These are phyloP conservation scores for Dinocampus coccinellae DNA, from an alignment of 2,888 invertebrate genomes.

Conservation along the genomic window DNA sequence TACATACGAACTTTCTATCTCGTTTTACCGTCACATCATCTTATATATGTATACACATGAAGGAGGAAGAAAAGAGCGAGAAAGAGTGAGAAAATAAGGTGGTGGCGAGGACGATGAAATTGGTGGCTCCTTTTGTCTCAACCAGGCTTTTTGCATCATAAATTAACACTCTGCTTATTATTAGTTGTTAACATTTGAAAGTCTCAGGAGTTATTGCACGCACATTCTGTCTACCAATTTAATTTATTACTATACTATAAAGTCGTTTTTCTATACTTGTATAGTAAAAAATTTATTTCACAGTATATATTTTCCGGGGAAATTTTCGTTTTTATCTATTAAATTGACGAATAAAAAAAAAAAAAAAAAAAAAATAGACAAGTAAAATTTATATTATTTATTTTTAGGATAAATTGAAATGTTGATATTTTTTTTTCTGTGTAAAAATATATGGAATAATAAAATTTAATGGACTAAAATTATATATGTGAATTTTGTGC, in stretches of 20 bases:
- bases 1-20: constrained; percentile 16
- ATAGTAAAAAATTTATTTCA: neutral
- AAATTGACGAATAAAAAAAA: neutral
- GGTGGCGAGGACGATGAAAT: neutral
- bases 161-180: constrained; percentile 53
- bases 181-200: constrained; percentile 48
- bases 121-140: constrained; percentile 44
- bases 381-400: neutral
- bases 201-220: constrained; percentile 33
- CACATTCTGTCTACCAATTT: constrained; percentile 20
- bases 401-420: no score
- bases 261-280: neutral
- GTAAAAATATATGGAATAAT: neutral
- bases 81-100: neutral
- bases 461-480: constrained; percentile 14
- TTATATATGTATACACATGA: constrained; percentile 19
- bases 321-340: neutral
- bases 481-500: constrained; percentile 50
- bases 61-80: neutral
- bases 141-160: constrained; percentile 43
- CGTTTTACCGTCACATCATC: constrained; percentile 30
- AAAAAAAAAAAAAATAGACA: no score
- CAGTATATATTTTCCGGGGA: neutral
- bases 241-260: constrained; percentile 19
- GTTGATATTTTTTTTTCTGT: no score